Conservation (phyloP, 2,113 vertebrate genomes). For the Crotalus viridis region DNA sequence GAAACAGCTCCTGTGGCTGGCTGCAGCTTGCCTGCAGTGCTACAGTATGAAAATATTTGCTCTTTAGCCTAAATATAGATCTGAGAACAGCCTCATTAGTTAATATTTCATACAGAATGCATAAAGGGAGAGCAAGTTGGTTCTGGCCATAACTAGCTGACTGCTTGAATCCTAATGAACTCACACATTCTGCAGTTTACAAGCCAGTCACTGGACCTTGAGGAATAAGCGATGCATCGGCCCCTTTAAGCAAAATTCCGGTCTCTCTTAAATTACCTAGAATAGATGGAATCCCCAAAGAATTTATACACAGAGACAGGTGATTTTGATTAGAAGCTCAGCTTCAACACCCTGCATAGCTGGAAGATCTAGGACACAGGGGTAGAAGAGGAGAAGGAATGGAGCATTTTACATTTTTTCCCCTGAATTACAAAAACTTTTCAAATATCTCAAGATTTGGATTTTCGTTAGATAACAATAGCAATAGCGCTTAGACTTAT, state of each 20-base stretch:
- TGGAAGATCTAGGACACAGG: background rate
- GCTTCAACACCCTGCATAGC: slow-evolving; percentile 24
- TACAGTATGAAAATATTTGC: slow-evolving; percentile 42
- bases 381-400: slow-evolving; percentile 39
- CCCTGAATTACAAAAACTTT: slow-evolving; percentile 13
- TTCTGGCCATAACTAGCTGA: slow-evolving; percentile 66
- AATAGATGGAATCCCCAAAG: slow-evolving; percentile 49
- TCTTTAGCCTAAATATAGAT: slow-evolving; percentile 21
- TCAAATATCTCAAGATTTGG: background rate
- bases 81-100: slow-evolving; percentile 52
- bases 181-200: slow-evolving; percentile 56
- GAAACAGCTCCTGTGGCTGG: background rate
- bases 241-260: slow-evolving; percentile 65
- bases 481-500: background rate
- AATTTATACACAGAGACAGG: slow-evolving; percentile 56
- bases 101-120: slow-evolving; percentile 66
- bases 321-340: slow-evolving; percentile 32
- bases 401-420: slow-evolving; percentile 17
- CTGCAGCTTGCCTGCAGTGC: background rate
- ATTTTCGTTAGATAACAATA: background rate
- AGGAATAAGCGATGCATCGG: slow-evolving; percentile 55
- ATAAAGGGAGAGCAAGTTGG: slow-evolving; percentile 55
- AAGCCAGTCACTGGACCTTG: slow-evolving; percentile 34
- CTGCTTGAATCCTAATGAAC: slow-evolving; percentile 62
- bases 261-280: slow-evolving; percentile 68